Evolutionary conservation across 35 echinoderm and acorn worm genomes (phyloP).

Genomic region (Anneissia japonica): DNA sequence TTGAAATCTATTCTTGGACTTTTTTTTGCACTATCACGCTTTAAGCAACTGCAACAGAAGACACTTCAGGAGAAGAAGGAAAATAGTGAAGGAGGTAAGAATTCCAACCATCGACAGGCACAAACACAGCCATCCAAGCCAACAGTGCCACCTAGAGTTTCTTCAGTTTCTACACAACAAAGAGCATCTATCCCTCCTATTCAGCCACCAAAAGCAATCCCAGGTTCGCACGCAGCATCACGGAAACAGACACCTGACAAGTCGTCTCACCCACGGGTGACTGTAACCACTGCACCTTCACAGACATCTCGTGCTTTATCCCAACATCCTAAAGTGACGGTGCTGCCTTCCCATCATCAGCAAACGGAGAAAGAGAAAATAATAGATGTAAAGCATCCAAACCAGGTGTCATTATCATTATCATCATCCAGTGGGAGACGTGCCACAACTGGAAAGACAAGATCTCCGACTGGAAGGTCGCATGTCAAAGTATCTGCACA

Average conservation of each 20-base stretch:
- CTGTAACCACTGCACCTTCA: neutral
- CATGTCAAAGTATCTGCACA: conserved; percentile 10
- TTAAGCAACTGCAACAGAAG: conserved; percentile 87
- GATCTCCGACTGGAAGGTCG: neutral
- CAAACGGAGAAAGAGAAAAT: conserved; percentile 4
- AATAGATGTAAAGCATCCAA: conserved; percentile 12
- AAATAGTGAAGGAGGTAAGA: conserved; percentile 2
- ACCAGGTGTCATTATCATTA: conserved; percentile 26
- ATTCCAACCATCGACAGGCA: conserved; percentile 12
- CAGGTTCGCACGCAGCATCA: conserved; percentile 13
- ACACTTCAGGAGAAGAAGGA: conserved; percentile 64
- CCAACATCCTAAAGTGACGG: neutral
- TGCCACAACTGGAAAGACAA: conserved; percentile 9
- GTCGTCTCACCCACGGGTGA: conserved; percentile 16
- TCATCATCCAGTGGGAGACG: conserved; percentile 22
- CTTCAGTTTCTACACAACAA: neutral
- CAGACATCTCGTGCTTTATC: neutral
- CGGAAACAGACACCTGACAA: neutral
- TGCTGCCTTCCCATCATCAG: neutral
- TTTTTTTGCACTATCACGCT: conserved; percentile 88
- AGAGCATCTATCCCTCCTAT: neutral
- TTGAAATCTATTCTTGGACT: conserved; percentile 91
- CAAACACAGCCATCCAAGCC: neutral
- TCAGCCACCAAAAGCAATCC: conserved; percentile 3
- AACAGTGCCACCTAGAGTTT: neutral